phyloP scores from a whole-genome alignment of 2,888 invertebrate species.

The Ellobium chinense region DNA sequence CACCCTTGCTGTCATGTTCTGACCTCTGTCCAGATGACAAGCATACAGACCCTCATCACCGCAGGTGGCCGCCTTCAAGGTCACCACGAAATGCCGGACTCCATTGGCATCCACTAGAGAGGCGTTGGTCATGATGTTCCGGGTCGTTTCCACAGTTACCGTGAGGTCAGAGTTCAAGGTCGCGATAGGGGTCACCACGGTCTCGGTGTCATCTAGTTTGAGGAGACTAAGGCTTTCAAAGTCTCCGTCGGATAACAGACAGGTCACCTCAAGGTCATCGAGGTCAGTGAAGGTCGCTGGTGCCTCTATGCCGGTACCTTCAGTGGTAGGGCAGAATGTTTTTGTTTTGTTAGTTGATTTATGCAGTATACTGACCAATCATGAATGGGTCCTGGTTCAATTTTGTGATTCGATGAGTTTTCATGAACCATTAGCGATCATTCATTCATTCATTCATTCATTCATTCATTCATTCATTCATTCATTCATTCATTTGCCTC shows the following conservation, averaged over 20 bases:
- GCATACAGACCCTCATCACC: neutral
- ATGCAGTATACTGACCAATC: no score
- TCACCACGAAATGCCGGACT: neutral
- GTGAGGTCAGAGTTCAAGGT: neutral
- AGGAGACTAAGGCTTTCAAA: neutral
- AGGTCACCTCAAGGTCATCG: neutral
- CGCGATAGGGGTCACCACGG: neutral
- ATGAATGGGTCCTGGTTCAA: no score
- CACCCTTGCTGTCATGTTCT: neutral
- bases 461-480: no score
- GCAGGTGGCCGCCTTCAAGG: neutral
- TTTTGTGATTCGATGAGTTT: no score
- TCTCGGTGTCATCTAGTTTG: neutral
- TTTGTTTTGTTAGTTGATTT: no score
- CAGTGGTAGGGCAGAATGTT: no score
- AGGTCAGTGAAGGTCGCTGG: neutral
- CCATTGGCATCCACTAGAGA: neutral
- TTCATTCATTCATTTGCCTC: no score
- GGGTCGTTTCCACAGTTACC: neutral
- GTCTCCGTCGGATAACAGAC: neutral
- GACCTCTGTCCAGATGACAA: neutral
- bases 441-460: no score
- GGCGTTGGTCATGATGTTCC: neutral
- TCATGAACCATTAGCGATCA: no score
- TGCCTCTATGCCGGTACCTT: neutral